phyloP scores from a whole-genome alignment of 2,113 vertebrate genomes.

The Macrotis lagotis region DNA sequence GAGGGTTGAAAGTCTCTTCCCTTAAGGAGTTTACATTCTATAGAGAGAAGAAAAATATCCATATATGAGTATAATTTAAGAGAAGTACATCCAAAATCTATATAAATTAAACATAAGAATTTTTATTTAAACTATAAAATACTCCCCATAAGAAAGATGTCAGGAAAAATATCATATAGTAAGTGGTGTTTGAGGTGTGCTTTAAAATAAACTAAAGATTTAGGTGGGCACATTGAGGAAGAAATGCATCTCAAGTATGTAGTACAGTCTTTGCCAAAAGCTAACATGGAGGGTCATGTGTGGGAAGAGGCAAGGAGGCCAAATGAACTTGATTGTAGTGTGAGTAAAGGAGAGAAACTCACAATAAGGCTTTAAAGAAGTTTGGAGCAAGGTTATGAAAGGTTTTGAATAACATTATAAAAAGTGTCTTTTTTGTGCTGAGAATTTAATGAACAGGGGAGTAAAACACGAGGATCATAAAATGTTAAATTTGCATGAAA shows the following conservation, averaged over 20 bases:
- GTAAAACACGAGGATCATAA: not conserved
- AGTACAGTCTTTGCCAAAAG: not conserved
- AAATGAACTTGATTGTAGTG: not conserved
- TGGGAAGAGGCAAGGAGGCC: not conserved
- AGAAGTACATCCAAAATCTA: not conserved
- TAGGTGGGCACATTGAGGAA: not conserved
- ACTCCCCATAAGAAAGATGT: not conserved
- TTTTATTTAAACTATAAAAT: no score
- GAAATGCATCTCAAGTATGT: not conserved
- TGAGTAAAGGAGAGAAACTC: not conserved
- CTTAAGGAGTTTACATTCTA: not conserved
- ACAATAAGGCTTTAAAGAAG: not conserved
- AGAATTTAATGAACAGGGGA: not conserved
- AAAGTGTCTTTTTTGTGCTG: not conserved
- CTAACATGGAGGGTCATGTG: not conserved
- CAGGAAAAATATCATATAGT: not conserved
- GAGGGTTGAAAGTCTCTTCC: no score
- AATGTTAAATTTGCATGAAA: not conserved
- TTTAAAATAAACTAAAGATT: not conserved
- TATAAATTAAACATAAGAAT: not conserved
- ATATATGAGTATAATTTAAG: not conserved
- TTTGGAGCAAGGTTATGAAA: not conserved
- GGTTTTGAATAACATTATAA: not conserved
- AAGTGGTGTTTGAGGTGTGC: not conserved
- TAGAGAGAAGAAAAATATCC: not conserved